Percentiles rank a stretch among this genome's conserved stretches.
phyloP scores from a whole-genome alignment of 2,113 vertebrate species.

The Hemibates koningsi region DNA sequence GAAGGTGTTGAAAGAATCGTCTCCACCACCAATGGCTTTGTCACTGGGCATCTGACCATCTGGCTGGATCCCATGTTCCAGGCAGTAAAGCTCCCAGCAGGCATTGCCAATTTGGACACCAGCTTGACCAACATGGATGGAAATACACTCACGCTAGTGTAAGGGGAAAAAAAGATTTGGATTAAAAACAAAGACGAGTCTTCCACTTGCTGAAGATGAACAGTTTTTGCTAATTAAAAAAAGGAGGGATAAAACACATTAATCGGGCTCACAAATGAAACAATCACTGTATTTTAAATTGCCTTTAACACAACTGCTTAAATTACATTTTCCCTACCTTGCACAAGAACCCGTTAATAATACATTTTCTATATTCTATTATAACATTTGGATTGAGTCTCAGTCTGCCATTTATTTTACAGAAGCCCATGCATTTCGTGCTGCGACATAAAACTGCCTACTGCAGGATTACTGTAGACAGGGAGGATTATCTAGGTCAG shows the following conservation, averaged over 20 bases:
- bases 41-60: constrained; percentile 72
- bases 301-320: neutral
- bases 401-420: neutral
- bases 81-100: constrained; percentile 72
- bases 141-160: constrained; percentile 68
- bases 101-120: constrained; percentile 73
- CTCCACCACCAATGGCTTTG: constrained; percentile 67
- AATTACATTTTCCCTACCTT: neutral
- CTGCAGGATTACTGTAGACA: constrained; percentile 25
- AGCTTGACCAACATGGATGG: constrained; percentile 70
- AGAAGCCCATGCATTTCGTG: neutral
- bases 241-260: neutral
- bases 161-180: neutral
- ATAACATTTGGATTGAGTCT: neutral
- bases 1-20: constrained; percentile 71
- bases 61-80: constrained; percentile 70
- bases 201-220: neutral
- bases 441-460: constrained; percentile 15
- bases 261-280: neutral
- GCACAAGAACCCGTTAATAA: neutral
- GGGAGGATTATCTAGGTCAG: constrained; percentile 55
- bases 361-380: neutral
- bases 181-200: neutral
- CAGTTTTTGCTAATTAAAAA: neutral
- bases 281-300: neutral